Evolutionary conservation across 2,797 vertebrate species (phyloP).

Genomic region (Scolopax bukidnonensis): DNA sequence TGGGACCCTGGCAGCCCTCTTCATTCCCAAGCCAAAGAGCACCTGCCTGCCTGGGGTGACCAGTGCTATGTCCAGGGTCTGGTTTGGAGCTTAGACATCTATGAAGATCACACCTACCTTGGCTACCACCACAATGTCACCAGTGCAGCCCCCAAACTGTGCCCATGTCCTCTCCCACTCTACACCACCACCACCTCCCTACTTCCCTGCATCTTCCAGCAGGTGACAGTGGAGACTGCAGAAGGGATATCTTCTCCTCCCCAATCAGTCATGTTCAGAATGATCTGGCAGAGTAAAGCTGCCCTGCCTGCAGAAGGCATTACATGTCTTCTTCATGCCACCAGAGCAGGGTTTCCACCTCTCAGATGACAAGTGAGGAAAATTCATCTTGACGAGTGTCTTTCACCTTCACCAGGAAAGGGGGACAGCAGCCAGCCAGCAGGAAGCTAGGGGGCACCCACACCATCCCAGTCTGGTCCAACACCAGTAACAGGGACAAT

Average conservation of each 20-base stretch:
- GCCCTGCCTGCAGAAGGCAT: not conserved
- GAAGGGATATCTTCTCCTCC: not conserved
- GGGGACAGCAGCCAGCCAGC: not conserved
- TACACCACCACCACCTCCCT: not conserved
- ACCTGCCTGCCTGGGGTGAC: not conserved
- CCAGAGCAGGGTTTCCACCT: not conserved
- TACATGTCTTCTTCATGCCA: not conserved
- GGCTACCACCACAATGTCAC: not conserved
- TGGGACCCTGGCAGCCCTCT: not conserved
- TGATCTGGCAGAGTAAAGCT: not conserved
- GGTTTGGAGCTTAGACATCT: not conserved
- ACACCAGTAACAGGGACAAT: not conserved
- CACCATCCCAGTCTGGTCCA: not conserved
- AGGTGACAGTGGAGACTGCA: not conserved
- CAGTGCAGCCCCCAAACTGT: not conserved
- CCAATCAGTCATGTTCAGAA: accelerated
- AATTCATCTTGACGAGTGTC: not conserved
- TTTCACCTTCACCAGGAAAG: not conserved
- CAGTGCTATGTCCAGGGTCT: not conserved
- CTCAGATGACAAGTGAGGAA: not conserved
- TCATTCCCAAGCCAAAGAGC: not conserved
- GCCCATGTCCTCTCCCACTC: not conserved
- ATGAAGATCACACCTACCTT: not conserved
- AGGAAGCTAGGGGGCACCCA: not conserved
- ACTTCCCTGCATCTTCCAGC: not conserved